Percentiles rank a stretch among this genome's conserved stretches.
phyloP scores from a whole-genome alignment of 2,888 invertebrate species.

The Brassicogethes aeneus region DNA sequence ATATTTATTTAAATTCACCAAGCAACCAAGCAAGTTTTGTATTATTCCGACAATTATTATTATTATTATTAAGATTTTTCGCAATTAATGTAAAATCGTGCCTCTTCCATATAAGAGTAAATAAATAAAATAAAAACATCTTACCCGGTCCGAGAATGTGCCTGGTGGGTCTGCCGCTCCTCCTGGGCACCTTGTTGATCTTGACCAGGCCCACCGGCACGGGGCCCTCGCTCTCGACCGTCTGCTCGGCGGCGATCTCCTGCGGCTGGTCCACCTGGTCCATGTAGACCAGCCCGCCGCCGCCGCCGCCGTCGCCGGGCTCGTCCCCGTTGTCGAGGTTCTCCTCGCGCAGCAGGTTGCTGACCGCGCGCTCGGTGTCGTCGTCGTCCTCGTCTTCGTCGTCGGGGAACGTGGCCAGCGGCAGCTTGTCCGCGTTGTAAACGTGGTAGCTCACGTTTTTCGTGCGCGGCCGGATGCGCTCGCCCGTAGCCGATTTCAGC shows the following conservation, averaged over 20 bases:
- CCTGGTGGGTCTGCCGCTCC: constrained; percentile 26
- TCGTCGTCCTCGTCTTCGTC: constrained; percentile 27
- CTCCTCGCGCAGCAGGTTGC: constrained; percentile 26
- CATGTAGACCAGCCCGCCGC: too few species aligned
- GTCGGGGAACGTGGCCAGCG: constrained; percentile 45
- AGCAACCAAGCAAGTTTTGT: too few species aligned
- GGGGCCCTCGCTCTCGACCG: constrained; percentile 25
- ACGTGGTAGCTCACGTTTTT: constrained; percentile 58
- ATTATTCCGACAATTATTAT: too few species aligned
- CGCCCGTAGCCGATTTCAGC: constrained; percentile 40
- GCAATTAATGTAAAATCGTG: too few species aligned
- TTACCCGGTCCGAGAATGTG: constrained; percentile 38
- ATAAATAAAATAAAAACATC: too few species aligned
- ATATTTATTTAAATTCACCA: too few species aligned
- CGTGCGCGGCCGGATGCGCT: constrained; percentile 49
- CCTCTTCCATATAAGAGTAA: too few species aligned
- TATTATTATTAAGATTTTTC: too few species aligned
- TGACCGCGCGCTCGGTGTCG: constrained; percentile 32
- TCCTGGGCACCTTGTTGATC: constrained; percentile 16
- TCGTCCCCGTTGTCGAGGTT: constrained; percentile 15
- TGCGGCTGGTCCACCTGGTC: constrained; percentile 26
- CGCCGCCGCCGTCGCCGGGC: constrained; percentile 27
- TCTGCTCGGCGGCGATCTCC: constrained; percentile 32
- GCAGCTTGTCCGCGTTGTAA: constrained; percentile 44
- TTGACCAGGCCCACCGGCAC: constrained; percentile 26